phyloP scores from a whole-genome alignment of 2,113 vertebrate genomes.

The Neotoma lepida region DNA sequence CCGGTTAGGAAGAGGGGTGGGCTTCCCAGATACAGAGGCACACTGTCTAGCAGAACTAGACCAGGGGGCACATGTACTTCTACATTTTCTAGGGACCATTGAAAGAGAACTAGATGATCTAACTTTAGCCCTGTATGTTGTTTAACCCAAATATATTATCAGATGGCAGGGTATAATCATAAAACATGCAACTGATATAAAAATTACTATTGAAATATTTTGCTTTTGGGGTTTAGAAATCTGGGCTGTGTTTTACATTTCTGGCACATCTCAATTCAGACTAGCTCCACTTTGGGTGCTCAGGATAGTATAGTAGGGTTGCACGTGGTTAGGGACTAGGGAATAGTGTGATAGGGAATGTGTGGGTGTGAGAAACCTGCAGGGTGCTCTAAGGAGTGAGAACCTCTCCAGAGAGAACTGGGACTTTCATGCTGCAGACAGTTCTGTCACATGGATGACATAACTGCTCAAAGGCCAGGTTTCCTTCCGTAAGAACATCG shows the following conservation, averaged over 20 bases:
- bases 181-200: neutral
- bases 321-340: too few relatives aligned
- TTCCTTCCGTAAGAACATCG: neutral
- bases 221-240: neutral
- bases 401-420: neutral
- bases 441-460: neutral
- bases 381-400: neutral
- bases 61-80: neutral
- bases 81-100: neutral
- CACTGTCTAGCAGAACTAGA: neutral
- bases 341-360: neutral
- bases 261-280: neutral
- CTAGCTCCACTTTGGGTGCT: neutral
- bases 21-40: neutral
- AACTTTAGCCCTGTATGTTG: neutral
- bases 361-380: neutral
- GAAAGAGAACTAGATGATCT: neutral
- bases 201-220: constrained; percentile 31
- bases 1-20: neutral
- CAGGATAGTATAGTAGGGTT: neutral
- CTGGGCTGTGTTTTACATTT: neutral
- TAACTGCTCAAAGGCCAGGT: neutral
- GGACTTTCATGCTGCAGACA: neutral
- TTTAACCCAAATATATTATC: neutral
- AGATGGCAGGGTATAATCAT: neutral